Evolutionary conservation across 2,888 invertebrate species (phyloP).

Genomic region (Gnatocerus cornutus): DNA sequence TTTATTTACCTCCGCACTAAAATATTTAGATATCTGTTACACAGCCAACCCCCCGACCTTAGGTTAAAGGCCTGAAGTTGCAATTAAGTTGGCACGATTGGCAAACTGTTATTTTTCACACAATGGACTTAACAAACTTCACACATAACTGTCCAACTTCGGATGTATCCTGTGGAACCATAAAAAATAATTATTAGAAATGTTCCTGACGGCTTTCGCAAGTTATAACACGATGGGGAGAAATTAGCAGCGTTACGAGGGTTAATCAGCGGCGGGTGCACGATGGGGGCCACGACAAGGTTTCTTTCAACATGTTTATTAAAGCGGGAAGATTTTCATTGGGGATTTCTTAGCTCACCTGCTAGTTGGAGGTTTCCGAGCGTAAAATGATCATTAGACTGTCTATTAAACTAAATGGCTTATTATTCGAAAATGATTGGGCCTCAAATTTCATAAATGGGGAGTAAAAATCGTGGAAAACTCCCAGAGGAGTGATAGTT

Average conservation of each 20-base stretch:
- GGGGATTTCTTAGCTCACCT: too few relatives aligned
- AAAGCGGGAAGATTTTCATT: too few relatives aligned
- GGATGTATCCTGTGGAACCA: conserved; percentile 10
- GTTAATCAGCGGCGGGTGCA: neutral
- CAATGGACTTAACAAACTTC: conserved; percentile 5
- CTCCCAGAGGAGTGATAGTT: too few relatives aligned
- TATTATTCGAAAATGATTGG: too few relatives aligned
- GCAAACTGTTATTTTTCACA: neutral
- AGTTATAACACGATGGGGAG: conserved; percentile 17
- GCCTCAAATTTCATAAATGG: too few relatives aligned
- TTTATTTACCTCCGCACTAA: conserved; percentile 33
- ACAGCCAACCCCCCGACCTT: conserved; percentile 20
- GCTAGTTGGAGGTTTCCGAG: too few relatives aligned
- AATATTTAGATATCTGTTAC: conserved; percentile 38
- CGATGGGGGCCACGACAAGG: too few relatives aligned
- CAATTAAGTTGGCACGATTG: neutral
- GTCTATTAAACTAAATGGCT: too few relatives aligned
- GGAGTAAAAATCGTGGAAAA: too few relatives aligned
- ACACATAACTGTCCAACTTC: conserved; percentile 5
- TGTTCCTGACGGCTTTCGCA: conserved; percentile 5
- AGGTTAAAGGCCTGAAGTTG: neutral
- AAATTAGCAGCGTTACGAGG: conserved; percentile 15
- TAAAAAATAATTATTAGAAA: conserved; percentile 28
- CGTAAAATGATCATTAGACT: too few relatives aligned
- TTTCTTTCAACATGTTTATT: too few relatives aligned